These are phyloP conservation scores for Poecilus cupreus DNA, from an alignment of 2,888 invertebrate species.

Conservation along the genomic window DNA sequence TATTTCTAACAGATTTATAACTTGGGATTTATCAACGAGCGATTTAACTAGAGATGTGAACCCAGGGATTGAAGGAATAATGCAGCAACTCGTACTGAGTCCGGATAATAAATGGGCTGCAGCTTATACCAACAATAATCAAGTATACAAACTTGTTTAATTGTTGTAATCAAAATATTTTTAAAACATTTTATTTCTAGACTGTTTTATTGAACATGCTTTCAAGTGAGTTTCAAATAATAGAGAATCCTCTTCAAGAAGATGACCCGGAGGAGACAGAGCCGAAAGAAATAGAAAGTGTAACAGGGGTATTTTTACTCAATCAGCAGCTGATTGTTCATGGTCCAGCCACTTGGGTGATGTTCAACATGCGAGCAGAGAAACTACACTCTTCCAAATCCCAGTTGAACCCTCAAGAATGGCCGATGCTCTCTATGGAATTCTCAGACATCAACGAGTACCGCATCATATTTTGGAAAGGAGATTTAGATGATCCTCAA, in stretches of 20 bases:
- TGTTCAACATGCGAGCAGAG: slow-evolving; percentile 86
- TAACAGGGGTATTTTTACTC: slow-evolving; percentile 80
- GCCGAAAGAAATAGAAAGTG: slow-evolving; percentile 68
- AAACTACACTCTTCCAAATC: slow-evolving; percentile 77
- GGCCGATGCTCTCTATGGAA: slow-evolving; percentile 89
- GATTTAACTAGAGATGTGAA: slow-evolving; percentile 95
- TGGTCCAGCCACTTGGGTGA: slow-evolving; percentile 84
- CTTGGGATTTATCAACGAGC: slow-evolving; percentile 97
- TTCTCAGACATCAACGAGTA: slow-evolving; percentile 82
- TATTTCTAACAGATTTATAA: slow-evolving; percentile 96
- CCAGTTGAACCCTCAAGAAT: slow-evolving; percentile 75
- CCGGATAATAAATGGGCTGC: slow-evolving; percentile 97
- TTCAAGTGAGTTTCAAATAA: slow-evolving; percentile 92
- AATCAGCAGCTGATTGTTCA: slow-evolving; percentile 86
- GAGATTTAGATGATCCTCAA: slow-evolving; percentile 84
- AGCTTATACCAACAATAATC: slow-evolving; percentile 96
- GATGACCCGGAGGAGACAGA: not conserved
- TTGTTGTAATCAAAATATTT: no score
- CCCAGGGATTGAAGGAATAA: slow-evolving; percentile 96
- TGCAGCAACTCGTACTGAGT: slow-evolving; percentile 94
- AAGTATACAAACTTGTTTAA: no score
- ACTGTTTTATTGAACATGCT: slow-evolving; percentile 93
- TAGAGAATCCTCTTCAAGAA: slow-evolving; percentile 89
- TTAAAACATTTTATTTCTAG: no score
- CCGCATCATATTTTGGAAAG: slow-evolving; percentile 87